Evolutionary conservation across 1,140 invertebrate species (phyloP).

Genomic region (Drosophila teissieri): DNA sequence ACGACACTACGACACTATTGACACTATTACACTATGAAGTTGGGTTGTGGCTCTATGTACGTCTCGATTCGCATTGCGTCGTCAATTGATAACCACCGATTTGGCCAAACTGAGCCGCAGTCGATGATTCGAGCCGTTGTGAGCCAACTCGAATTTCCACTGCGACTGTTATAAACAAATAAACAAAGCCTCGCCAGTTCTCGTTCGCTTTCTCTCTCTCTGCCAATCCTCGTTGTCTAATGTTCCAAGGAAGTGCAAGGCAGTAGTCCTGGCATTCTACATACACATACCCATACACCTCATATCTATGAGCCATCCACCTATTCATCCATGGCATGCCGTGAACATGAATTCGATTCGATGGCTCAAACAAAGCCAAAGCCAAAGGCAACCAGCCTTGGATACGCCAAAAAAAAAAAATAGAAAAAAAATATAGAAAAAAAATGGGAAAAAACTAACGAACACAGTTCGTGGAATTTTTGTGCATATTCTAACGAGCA

Average conservation of each 20-base stretch:
- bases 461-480: slow-evolving; percentile 8
- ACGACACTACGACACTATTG: too few relatives aligned
- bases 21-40: too few relatives aligned
- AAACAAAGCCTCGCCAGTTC: slow-evolving; percentile 51
- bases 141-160: slow-evolving; percentile 55
- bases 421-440: background rate
- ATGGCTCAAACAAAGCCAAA: slow-evolving; percentile 58
- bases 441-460: background rate
- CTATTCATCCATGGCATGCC: slow-evolving; percentile 17
- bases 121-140: slow-evolving; percentile 47
- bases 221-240: slow-evolving; percentile 42
- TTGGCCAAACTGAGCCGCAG: slow-evolving; percentile 40
- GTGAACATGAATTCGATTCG: slow-evolving; percentile 62
- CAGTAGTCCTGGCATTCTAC: slow-evolving; percentile 51
- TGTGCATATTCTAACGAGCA: slow-evolving; percentile 37
- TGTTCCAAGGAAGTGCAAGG: slow-evolving; percentile 58
- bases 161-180: slow-evolving; percentile 69
- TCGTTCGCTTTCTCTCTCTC: background rate
- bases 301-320: slow-evolving; percentile 2
- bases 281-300: slow-evolving; percentile 32
- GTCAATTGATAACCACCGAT: slow-evolving; percentile 37
- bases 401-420: slow-evolving; percentile 49
- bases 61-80: slow-evolving; percentile 39
- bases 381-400: slow-evolving; percentile 56
- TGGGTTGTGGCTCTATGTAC: slow-evolving; percentile 1